Base-by-base conservation (phyloP, 2,888 invertebrate species). In the Eupelmus urozonus region DNA sequence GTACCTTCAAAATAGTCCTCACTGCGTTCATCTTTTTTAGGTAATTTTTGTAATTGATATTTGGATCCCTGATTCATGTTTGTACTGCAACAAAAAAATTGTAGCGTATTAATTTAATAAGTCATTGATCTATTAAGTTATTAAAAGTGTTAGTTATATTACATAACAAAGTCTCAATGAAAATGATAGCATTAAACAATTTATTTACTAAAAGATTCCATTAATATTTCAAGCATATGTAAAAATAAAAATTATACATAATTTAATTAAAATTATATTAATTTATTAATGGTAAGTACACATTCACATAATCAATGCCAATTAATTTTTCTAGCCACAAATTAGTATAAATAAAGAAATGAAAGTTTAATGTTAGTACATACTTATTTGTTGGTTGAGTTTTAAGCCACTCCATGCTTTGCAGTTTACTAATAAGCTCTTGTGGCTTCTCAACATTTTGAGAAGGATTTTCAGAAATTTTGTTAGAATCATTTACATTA, bases 351-450 rank as follows among this genome's bases (percentile, higher is more conserved):
- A 11, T 5, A 34, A 5, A 7, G 13, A 53, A 51, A 1, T 16
- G 5, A 55, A 67, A 25, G 0, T 55, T 53, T 40, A 13, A 55
- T 67, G 29, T 29, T 45, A 23, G 5, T 80, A 79, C 82, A 18
- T 81, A 83, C 83, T 72, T 25, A 62, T 25, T 9, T 11, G 27
- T n/a, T n/a, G 72, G 9, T 3, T 42, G 27, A 80, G 29, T 78
- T 82, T 85, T 86, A 70, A 86, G 82, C 86, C 86, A 87, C 57
- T 81, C 77, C 86, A 86, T 84, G 55, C 76, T 82, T 77, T 84
- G 84, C 40, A 86, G 66, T 76, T 83, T 84, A 74, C 67, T 77
- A 62, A 77, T 66, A 59, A 78, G 1, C 13, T 60, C 11, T 18
- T 16, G 9, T 1, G 2, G 25, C 16, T 62, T 42, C 20, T 62